These are phyloP conservation scores for Odontamblyopus lacepedii DNA, from an alignment of 2,797 vertebrate genomes.

Conservation along the genomic window DNA sequence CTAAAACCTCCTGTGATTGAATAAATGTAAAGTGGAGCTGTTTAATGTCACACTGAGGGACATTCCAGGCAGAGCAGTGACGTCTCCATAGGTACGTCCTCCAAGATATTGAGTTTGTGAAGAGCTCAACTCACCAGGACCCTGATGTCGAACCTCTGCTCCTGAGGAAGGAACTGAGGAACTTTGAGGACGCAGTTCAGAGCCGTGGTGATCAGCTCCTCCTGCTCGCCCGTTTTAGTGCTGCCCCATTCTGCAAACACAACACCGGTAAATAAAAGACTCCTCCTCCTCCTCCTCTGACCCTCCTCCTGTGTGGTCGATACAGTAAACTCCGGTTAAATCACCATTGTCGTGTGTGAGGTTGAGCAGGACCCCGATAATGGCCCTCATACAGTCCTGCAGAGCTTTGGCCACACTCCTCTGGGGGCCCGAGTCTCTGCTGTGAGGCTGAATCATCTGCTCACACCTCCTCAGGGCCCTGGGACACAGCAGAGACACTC, in stretches of 20 bases:
- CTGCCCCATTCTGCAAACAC: constrained; percentile 91
- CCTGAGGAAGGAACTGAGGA: constrained; percentile 93
- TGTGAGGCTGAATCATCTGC: constrained; percentile 90
- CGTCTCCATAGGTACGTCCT: too few species aligned
- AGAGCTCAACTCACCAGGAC: constrained; percentile 86
- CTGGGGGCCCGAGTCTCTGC: constrained; percentile 81
- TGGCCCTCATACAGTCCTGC: constrained; percentile 95
- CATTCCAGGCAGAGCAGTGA: too few species aligned
- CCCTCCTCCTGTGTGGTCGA: too few species aligned
- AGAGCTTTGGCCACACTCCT: constrained; percentile 89
- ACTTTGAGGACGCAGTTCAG: constrained; percentile 96
- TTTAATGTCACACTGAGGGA: too few species aligned
- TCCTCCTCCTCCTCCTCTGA: not conserved
- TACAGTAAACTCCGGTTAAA: not conserved
- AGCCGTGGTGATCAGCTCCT: constrained; percentile 88
- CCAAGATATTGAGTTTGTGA: too few species aligned
- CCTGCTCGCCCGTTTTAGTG: constrained; percentile 96
- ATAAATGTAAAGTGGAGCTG: too few species aligned
- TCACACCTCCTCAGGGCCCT: constrained; percentile 91
- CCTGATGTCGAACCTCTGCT: constrained; percentile 96
- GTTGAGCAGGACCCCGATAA: constrained; percentile 94
- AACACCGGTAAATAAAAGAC: not conserved
- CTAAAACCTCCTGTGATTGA: too few species aligned
- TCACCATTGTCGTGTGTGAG: constrained; percentile 95
- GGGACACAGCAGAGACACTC: not conserved